A percentile compares a stretch with the other conserved stretches of the same genome.
Conservation (phyloP, 2,113 vertebrate species). For the Ornithorhynchus anatinus region DNA sequence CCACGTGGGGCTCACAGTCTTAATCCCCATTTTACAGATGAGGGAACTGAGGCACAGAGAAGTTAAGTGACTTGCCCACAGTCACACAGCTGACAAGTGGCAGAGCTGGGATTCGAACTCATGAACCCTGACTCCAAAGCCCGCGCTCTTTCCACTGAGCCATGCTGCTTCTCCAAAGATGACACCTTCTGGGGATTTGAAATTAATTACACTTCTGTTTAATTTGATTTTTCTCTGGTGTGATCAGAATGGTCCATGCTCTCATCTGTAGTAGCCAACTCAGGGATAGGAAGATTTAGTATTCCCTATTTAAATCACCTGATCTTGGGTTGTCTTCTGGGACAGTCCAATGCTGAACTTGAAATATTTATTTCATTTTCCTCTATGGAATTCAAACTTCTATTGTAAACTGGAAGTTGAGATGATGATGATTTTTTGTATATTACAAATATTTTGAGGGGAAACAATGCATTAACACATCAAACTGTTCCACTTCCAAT, state of each 20-base stretch:
- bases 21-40: too few species aligned
- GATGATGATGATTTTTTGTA: neutral
- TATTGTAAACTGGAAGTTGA: neutral
- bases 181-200: slow-evolving; percentile 47
- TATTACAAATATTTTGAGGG: neutral
- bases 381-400: neutral
- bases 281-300: slow-evolving; percentile 13
- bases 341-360: neutral
- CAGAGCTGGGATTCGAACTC: too few species aligned
- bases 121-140: too few species aligned
- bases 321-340: slow-evolving; percentile 1
- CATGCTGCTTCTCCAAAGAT: slow-evolving; percentile 44
- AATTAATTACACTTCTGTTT: slow-evolving; percentile 47
- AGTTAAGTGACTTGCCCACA: too few species aligned
- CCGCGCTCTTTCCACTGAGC: too few species aligned
- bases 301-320: slow-evolving; percentile 26
- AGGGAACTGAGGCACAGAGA: too few species aligned
- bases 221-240: slow-evolving; percentile 58
- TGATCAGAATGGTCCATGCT: slow-evolving; percentile 63
- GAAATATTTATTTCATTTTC: neutral
- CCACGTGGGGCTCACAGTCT: too few species aligned
- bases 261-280: slow-evolving; percentile 61
- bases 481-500: neutral
- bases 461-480: neutral
- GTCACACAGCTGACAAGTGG: too few species aligned